Conservation (phyloP, 2,888 invertebrate species). For the Drosophila rubida region DNA sequence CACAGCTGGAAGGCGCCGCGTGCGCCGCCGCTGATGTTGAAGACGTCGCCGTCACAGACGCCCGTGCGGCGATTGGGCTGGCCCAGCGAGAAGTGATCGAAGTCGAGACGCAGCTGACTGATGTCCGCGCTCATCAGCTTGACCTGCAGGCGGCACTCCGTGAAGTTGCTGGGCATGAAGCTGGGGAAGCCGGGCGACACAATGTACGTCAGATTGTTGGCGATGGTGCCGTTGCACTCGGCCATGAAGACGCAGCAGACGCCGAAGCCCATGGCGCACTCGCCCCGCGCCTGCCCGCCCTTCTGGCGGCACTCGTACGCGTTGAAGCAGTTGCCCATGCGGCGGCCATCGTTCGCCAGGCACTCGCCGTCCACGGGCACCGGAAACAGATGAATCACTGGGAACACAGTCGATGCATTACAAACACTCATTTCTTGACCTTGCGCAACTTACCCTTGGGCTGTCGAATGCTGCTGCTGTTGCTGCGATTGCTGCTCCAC, state of each 20-base stretch:
- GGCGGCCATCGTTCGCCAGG: constrained; percentile 89
- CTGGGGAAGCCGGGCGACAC: constrained; percentile 93
- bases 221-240: constrained; percentile 89
- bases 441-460: constrained; percentile 49
- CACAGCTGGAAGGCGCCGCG: constrained; percentile 88
- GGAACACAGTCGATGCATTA: no score
- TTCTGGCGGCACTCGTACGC: constrained; percentile 93
- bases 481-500: constrained; percentile 14
- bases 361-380: constrained; percentile 94
- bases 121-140: constrained; percentile 92
- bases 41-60: constrained; percentile 91
- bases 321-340: constrained; percentile 92
- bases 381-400: constrained; percentile 94
- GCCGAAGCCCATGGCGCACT: constrained; percentile 93
- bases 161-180: constrained; percentile 87
- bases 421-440: no score
- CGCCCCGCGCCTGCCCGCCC: constrained; percentile 89
- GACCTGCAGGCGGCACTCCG: constrained; percentile 90
- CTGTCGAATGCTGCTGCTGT: constrained; percentile 22
- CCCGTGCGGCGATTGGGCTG: constrained; percentile 93
- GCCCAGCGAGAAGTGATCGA: constrained; percentile 92
- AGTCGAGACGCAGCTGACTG: constrained; percentile 93
- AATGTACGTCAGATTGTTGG: constrained; percentile 93
- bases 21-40: constrained; percentile 87
- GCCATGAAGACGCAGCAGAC: constrained; percentile 93